Base-by-base conservation (phyloP, 2,113 vertebrate species). In the Xyliphius kryptos region DNA sequence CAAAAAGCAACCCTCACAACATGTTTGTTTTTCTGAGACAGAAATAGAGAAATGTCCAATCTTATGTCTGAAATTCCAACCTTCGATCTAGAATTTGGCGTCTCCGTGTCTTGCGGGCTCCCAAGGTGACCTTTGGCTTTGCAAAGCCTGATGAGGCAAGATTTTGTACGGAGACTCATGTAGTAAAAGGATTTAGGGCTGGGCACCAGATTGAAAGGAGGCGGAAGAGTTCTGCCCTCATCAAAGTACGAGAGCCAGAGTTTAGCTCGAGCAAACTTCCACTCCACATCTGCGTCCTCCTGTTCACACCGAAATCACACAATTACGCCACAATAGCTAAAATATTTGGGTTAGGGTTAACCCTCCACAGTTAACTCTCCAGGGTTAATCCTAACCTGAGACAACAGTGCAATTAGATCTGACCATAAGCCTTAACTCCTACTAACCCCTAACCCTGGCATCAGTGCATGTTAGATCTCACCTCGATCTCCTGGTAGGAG, bases 231-330 rank as follows among this genome's bases (percentile, higher is more conserved):
- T 74, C 90, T 88, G 13, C 91, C 91, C 71, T 92, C 91, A 75
- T 91, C 90, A 69, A 93, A 92, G 70, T 93, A 93, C 0, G 89
- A 92, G 19, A 93, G 73, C 90, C 90, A 93, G 40, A 93, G 90
- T 63, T 93, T 92, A 6, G 91, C 90, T 44, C 91, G 89, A 38
- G 91, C 91, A 38, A 93, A 93, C 61, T 93, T 93, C 91, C 91
- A 93, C 56, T 93, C 91, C 5, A 93, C 91, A 2, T 93, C 91
- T 50, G 90, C 91, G 75, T 93, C 91, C 72, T 92, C 91, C 91
- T 93, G 65, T 55, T 58, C 16, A 46, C 46, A 51, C 9, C 14
- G n/a, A n/a, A n/a, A n/a, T n/a, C n/a, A n/a, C n/a, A n/a, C n/a
- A n/a, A n/a, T n/a, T n/a, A n/a, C n/a, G n/a, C n/a, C n/a, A n/a